Base-by-base conservation (phyloP, 1,140 invertebrate species). In the Aphidius ervi region DNA sequence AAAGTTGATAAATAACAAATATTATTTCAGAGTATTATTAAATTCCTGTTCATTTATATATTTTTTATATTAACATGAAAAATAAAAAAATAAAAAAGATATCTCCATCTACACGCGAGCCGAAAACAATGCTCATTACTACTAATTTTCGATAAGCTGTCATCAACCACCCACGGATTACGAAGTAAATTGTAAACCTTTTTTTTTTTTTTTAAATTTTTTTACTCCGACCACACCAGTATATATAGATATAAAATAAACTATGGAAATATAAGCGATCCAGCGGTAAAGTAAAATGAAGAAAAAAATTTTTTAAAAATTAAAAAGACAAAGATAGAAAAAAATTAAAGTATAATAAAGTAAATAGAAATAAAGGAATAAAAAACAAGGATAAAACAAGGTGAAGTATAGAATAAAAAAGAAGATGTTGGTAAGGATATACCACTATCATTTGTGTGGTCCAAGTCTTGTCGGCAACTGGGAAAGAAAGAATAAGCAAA, bases 91-190 rank as follows among this genome's bases (percentile, higher is more conserved):
- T 3, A 31, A 31, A 31, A 31, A 3, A 31, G 57, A 46, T 42
- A 37, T 56, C 58, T 54, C 47, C 58, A 47, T 59, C 63, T 49
- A 64, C 63, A 58, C 54, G 55, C 59, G 54, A 61, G 52, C 56
- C 60, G 59, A 65, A 65, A 65, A 65, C 63, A 65, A 65, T 62
- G 63, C 20, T 57, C 60, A 65, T 65, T 65, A 65, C 63, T 65
- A 65, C 57, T 57, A 65, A 65, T 65, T 65, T 65, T 62, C 63
- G 63, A 65, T 65, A 60, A 59, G 57, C 63, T 65, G 63, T 65
- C 63, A 65, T 65, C 63, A 65, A 65, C 63, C 59, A 62, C 60
- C 63, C 63, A 64, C 63, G 59, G 63, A 47, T 49, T 62, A 48
- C 31, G 46, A 31, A 31, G 23, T 31, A 31, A 31, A 31, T 31